Evolutionary conservation across 53 echinoderm and acorn worm species (phyloP).

Genomic region (Echinarachnius parma): DNA sequence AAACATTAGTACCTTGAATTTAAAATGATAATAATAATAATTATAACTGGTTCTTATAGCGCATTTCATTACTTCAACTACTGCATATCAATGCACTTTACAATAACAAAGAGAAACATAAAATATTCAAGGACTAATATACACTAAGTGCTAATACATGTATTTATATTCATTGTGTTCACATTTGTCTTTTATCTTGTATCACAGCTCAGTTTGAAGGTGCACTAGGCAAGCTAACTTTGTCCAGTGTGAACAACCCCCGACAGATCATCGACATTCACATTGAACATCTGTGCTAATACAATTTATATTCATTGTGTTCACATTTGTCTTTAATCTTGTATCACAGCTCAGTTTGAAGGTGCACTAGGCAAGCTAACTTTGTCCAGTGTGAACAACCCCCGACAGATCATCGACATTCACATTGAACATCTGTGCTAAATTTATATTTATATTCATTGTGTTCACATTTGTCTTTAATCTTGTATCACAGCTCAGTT

Average conservation of each 20-base stretch:
- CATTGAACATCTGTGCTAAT: no score
- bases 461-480: neutral
- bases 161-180: neutral
- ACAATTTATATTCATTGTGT: no score
- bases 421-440: no score
- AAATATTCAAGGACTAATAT: no score
- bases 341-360: slow-evolving; percentile 80
- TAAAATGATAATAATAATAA: no score
- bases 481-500: slow-evolving; percentile 65
- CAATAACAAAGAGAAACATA: no score
- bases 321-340: neutral
- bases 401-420: slow-evolving; percentile 91
- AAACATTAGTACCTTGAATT: no score
- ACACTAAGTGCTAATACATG: no score
- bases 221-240: slow-evolving; percentile 82
- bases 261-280: slow-evolving; percentile 93
- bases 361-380: slow-evolving; percentile 89
- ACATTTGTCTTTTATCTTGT: neutral
- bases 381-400: slow-evolving; percentile 93
- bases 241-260: slow-evolving; percentile 95
- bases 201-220: slow-evolving; percentile 90
- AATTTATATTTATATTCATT: no score
- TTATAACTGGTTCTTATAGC: no score
- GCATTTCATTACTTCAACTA: no score
- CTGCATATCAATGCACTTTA: no score